A percentile compares a stretch with the other conserved stretches of the same genome.
These are phyloP conservation scores for Stomatorhinus ivindoensis DNA, from an alignment of 2,113 vertebrate species.

Conservation along the genomic window DNA sequence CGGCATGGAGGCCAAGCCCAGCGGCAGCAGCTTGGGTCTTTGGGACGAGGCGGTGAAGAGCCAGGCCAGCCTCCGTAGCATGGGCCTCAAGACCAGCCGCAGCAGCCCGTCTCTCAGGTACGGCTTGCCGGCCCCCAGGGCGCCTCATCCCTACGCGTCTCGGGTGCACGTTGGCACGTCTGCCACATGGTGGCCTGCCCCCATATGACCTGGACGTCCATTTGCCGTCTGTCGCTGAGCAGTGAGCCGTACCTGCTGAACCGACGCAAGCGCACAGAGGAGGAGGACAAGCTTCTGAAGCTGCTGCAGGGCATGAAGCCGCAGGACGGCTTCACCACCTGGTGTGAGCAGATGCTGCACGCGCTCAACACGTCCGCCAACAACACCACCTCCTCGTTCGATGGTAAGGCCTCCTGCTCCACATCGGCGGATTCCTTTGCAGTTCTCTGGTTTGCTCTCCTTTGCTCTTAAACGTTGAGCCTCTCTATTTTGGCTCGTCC, in stretches of 20 bases:
- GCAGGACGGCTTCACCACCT: constrained; percentile 85
- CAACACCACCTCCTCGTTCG: constrained; percentile 59
- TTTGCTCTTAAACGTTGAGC: neutral
- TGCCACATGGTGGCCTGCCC: neutral
- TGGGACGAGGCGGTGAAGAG: constrained; percentile 83
- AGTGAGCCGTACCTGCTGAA: constrained; percentile 67
- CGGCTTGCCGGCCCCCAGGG: neutral
- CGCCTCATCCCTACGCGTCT: neutral
- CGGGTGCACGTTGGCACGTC: no score
- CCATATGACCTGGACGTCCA: neutral
- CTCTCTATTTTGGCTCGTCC: neutral
- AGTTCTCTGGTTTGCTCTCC: neutral
- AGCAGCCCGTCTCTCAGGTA: constrained; percentile 67
- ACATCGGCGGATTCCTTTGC: no score
- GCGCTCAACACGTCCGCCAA: constrained; percentile 77
- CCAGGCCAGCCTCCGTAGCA: constrained; percentile 57
- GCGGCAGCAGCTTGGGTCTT: constrained; percentile 64
- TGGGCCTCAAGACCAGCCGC: constrained; percentile 82
- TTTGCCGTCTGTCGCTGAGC: neutral
- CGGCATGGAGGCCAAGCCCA: constrained; percentile 54
- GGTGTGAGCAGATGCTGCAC: constrained; percentile 90
- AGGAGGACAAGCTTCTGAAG: constrained; percentile 82
- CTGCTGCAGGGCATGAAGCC: constrained; percentile 81
- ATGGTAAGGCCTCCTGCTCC: constrained; percentile 43
- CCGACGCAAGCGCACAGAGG: constrained; percentile 76